These are phyloP conservation scores for Branchellion lobata DNA, from an alignment of 2,888 invertebrate genomes.

Conservation along the genomic window DNA sequence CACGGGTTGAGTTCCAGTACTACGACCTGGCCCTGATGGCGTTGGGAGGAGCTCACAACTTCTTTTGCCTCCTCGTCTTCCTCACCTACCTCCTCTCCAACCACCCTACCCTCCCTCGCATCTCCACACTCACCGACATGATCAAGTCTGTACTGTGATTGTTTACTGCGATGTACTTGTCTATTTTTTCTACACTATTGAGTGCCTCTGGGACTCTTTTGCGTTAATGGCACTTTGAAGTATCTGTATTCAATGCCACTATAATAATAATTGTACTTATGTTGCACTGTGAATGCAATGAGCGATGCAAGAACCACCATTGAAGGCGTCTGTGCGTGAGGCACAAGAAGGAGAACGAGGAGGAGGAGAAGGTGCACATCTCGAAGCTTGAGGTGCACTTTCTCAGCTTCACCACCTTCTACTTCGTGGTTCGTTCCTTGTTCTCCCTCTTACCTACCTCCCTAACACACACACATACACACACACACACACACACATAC, in stretches of 20 bases:
- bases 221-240: too few species aligned
- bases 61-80: conserved; percentile 58
- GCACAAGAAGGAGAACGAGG: conserved; percentile 54
- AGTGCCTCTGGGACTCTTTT: too few species aligned
- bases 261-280: too few species aligned
- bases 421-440: conserved; percentile 58
- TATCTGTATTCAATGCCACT: too few species aligned
- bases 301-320: too few species aligned
- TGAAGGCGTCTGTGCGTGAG: too few species aligned
- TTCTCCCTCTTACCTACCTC: background rate
- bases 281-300: too few species aligned
- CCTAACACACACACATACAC: too few species aligned
- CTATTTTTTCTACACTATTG: too few species aligned
- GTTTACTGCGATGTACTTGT: background rate
- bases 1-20: conserved; percentile 35
- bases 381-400: conserved; percentile 60
- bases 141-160: conserved; percentile 39
- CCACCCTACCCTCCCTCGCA: conserved; percentile 58
- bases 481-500: background rate
- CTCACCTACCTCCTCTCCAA: conserved; percentile 61
- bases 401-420: conserved; percentile 60
- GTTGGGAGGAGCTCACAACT: conserved; percentile 58
- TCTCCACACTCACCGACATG: conserved; percentile 22
- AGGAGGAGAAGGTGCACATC: conserved; percentile 56
- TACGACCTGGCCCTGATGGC: conserved; percentile 51